Evolutionary conservation across 2,113 vertebrate species (phyloP).

Genomic region (Oreochromis niloticus): DNA sequence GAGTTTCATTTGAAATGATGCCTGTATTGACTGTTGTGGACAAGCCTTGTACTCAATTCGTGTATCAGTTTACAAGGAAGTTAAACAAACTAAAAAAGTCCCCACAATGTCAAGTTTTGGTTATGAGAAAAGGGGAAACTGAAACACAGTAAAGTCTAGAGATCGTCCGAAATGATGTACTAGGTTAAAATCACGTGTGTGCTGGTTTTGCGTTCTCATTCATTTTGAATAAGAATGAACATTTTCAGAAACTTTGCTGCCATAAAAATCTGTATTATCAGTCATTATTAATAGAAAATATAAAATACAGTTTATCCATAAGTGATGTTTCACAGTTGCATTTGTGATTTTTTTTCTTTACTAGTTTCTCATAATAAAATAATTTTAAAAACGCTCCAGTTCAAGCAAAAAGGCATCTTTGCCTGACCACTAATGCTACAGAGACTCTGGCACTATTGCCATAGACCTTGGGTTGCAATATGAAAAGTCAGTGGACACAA

Average conservation of each 20-base stretch:
- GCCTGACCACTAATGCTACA: slow-evolving; percentile 19
- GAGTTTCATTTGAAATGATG: neutral
- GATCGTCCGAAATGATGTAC: accelerated
- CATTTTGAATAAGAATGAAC: neutral
- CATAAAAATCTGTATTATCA: neutral
- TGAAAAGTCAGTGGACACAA: slow-evolving; percentile 74
- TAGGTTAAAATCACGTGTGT: neutral
- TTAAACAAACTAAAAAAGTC: neutral
- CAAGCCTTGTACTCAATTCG: neutral
- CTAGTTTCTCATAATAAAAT: neutral
- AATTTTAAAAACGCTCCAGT: slow-evolving; percentile 23
- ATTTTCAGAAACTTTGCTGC: neutral
- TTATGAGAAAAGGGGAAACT: neutral
- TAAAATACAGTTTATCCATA: neutral
- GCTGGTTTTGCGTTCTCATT: neutral
- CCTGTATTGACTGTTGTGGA: neutral
- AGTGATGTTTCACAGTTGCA: neutral
- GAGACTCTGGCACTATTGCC: slow-evolving; percentile 57
- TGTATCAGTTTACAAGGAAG: neutral
- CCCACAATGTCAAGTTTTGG: neutral
- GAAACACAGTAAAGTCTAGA: neutral
- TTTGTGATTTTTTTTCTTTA: neutral
- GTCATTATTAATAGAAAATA: neutral
- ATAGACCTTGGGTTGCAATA: slow-evolving; percentile 65
- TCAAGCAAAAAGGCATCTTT: neutral